Evolutionary conservation across 2,797 vertebrate genomes (phyloP), one percentile per base, ranked within the genome.

Genomic region (Decapterus maruadsi): DNA sequence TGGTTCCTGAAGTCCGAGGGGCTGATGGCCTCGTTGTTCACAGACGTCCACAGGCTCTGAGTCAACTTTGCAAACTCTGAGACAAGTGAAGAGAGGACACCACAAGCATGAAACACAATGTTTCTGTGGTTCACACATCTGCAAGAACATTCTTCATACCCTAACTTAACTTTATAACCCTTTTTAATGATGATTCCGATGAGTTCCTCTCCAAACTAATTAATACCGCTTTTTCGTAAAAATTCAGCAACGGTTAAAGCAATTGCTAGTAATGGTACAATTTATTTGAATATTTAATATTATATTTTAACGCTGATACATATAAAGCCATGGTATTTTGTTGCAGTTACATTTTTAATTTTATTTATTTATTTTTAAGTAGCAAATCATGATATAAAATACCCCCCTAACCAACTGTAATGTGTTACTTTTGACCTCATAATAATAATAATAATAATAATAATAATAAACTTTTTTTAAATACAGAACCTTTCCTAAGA

Each of bases 1-100:
- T 98, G 97, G 0, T 91, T 98, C 92, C 96, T 97, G 93, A 99
- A 98, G 38, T 99, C 97, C 0, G 97, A 98, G 2, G 98, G 98
- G 78, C 96, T 98, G 90, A 99, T 92, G 2, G 96, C 95, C 0
- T 98, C 98, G 0, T 93, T 96, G 90, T 93, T 96, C 17, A 94
- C 95, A 0, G 97, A 96, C 0, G 96, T 98, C 98, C 98, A 99
- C 83, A 99, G 92, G 54, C 93, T 93, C 93, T 98, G 97, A 55
- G 96, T 96, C 87, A 99, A 95, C 84, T 96, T 98, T 11, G 97
- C 97, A 71, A 99, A 99, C 92, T 99, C 98, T 99, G 77, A 38
- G 7, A 50, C 6, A 34, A 26, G 8, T 11, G 8, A 38, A 26
- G 4, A 3, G n/a, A 54, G 54, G 5, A 20, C 34, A 6, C 1